phyloP scores from a whole-genome alignment of 2,888 invertebrate genomes.

The Lathronympha strigana region DNA sequence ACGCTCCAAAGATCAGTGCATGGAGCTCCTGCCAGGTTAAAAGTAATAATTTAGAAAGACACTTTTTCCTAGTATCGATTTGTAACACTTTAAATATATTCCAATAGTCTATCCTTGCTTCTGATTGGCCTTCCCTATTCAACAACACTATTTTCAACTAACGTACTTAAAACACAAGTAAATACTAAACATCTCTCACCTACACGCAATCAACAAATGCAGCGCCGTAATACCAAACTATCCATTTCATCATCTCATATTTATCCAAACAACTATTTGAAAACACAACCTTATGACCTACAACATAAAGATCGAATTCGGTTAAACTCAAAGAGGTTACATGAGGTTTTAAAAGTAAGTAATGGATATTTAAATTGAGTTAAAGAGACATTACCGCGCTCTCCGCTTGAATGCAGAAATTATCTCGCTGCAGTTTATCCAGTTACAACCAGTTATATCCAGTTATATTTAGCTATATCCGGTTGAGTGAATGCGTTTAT shows the following conservation, averaged over 20 bases:
- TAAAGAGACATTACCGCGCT: constrained; percentile 48
- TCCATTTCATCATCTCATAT: neutral
- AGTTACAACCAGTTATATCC: constrained; percentile 7
- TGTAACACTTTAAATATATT: too few species aligned
- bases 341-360: constrained; percentile 47
- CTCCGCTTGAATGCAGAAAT: constrained; percentile 53
- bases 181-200: neutral
- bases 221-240: neutral
- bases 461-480: constrained; percentile 8
- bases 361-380: constrained; percentile 57
- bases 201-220: constrained; percentile 6
- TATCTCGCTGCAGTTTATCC: constrained; percentile 41
- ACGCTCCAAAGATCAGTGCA: too few species aligned
- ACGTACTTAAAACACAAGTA: neutral
- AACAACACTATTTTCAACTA: too few species aligned
- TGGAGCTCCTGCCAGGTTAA: too few species aligned
- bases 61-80: too few species aligned
- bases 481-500: constrained; percentile 7
- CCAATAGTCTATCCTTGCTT: too few species aligned
- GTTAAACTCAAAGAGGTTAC: neutral
- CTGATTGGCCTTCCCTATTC: too few species aligned
- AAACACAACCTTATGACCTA: neutral
- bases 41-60: too few species aligned
- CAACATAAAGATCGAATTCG: neutral
- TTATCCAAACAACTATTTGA: neutral